These are phyloP conservation scores for Orchestia grillus DNA, from an alignment of 1,140 invertebrate species.

Conservation along the genomic window DNA sequence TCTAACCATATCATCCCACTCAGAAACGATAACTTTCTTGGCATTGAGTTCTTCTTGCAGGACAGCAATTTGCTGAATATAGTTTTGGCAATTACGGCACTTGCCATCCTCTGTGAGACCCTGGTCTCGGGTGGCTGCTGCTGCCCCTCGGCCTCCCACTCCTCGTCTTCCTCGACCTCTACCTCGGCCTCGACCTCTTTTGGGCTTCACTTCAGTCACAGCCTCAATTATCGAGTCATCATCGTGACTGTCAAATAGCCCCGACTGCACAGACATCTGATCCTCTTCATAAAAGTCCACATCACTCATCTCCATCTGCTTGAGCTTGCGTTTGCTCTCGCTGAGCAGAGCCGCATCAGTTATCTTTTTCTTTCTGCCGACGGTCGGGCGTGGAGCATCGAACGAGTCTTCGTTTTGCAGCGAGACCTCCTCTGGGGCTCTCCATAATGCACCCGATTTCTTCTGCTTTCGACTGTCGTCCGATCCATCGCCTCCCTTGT, in stretches of 20 bases:
- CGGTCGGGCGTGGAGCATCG: background rate
- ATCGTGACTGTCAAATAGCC: constrained; percentile 44
- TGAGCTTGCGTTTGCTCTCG: constrained; percentile 36
- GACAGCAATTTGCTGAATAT: constrained; percentile 25
- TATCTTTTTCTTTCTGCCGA: constrained; percentile 1
- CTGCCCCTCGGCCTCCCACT: background rate
- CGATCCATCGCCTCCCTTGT: background rate
- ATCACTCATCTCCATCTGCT: constrained; percentile 33
- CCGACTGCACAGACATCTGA: constrained; percentile 43
- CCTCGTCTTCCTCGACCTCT: constrained; percentile 18
- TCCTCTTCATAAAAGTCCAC: constrained; percentile 20
- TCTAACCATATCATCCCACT: constrained; percentile 36
- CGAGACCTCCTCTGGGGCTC: background rate
- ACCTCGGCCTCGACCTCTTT: background rate
- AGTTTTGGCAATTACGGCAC: constrained; percentile 23
- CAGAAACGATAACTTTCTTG: constrained; percentile 24
- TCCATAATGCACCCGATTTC: background rate
- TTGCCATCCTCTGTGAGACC: constrained; percentile 18
- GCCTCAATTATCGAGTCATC: constrained; percentile 1
- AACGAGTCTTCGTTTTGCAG: background rate
- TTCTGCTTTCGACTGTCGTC: background rate
- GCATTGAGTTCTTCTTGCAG: constrained; percentile 38
- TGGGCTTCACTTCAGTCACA: constrained; percentile 11
- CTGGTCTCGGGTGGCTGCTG: background rate
- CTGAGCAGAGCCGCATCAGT: background rate